These are phyloP conservation scores for Enteromius paludinosus DNA, from an alignment of 2,797 vertebrate species.

Conservation along the genomic window DNA sequence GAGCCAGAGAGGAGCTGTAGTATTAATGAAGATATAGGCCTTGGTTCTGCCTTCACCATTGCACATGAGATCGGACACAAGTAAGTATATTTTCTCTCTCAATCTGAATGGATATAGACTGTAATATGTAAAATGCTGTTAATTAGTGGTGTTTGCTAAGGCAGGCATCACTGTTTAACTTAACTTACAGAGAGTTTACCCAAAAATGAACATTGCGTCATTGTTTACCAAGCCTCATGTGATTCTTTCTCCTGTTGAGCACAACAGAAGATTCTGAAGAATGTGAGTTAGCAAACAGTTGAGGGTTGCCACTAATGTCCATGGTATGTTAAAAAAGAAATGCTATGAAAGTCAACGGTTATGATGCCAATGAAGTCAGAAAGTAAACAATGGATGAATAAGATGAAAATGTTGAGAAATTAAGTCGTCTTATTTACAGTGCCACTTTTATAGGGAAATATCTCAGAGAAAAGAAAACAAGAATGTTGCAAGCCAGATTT, in stretches of 20 bases:
- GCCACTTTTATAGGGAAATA: neutral
- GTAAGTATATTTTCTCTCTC: slow-evolving; percentile 80
- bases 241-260: neutral
- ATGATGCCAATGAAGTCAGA: neutral
- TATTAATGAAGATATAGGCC: slow-evolving; percentile 99
- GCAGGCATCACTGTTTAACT: neutral
- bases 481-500: neutral
- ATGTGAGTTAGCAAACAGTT: neutral
- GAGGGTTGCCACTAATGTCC: neutral
- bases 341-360: neutral
- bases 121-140: neutral
- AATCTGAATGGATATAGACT: neutral
- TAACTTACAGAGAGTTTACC: neutral
- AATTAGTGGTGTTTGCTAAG: slow-evolving; percentile 3
- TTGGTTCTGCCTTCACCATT: slow-evolving; percentile 98
- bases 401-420: too few relatives aligned
- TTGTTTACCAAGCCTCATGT: neutral
- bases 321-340: neutral
- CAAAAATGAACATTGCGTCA: neutral
- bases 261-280: neutral
- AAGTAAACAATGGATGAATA: neutral
- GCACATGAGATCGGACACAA: slow-evolving; percentile 99
- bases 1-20: slow-evolving; percentile 99
- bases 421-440: neutral
- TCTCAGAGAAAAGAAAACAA: neutral